phyloP scores from a whole-genome alignment of 2,888 invertebrate species.

The Drosophila borealis region DNA sequence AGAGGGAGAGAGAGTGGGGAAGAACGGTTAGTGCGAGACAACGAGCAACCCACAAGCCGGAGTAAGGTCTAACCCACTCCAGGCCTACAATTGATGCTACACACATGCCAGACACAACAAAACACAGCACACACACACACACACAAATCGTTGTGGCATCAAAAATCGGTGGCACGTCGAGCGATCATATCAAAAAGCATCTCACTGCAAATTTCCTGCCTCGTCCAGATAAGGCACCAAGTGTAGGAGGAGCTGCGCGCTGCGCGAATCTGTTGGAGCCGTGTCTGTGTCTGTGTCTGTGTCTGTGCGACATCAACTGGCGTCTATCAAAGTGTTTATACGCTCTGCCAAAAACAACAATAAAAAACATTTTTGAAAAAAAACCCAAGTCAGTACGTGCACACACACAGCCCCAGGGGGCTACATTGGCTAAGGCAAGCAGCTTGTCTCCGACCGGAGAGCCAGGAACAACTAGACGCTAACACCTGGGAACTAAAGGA shows the following conservation, averaged over 20 bases:
- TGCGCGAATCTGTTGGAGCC: slow-evolving; percentile 30
- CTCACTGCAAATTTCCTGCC: slow-evolving; percentile 76
- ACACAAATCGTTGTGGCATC: slow-evolving; percentile 64
- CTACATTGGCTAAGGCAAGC: neutral
- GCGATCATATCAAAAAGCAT: slow-evolving; percentile 76
- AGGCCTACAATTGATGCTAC: slow-evolving; percentile 69
- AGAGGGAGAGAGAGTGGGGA: neutral
- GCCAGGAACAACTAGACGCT: too few species aligned
- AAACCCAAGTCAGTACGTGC: neutral
- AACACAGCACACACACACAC: slow-evolving; percentile 19
- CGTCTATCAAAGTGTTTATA: slow-evolving; percentile 63
- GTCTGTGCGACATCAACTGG: slow-evolving; percentile 53
- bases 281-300: slow-evolving; percentile 16
- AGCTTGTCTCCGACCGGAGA: neutral
- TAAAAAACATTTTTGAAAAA: neutral
- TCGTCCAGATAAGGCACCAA: slow-evolving; percentile 57
- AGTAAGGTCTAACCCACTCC: neutral
- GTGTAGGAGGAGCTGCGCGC: slow-evolving; percentile 58
- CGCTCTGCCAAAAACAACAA: slow-evolving; percentile 32
- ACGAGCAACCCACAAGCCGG: slow-evolving; percentile 10
- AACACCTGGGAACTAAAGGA: too few species aligned
- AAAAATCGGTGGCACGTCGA: slow-evolving; percentile 68
- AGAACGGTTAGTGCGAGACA: neutral
- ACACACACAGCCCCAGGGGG: neutral
- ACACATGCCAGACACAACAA: slow-evolving; percentile 38